Percentiles rank a stretch among this genome's conserved stretches.
Conservation (phyloP, 2,888 invertebrate genomes). For the Oeneis ivallda region DNA sequence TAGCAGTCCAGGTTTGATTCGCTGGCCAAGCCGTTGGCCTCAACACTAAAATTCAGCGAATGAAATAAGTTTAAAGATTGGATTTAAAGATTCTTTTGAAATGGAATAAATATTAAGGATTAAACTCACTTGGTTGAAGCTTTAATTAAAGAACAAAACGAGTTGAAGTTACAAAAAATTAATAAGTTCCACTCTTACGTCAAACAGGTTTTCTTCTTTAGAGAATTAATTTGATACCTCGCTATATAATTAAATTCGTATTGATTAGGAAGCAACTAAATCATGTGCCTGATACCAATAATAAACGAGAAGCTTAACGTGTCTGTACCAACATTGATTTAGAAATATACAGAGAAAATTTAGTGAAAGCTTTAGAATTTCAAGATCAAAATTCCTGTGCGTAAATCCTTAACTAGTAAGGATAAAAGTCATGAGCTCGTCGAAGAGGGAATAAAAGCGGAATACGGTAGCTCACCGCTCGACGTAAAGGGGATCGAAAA, state of each 20-base stretch:
- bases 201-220: slow-evolving; percentile 5
- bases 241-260: background rate
- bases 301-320: background rate
- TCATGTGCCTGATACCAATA: background rate
- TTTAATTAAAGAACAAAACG: no score
- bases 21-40: no score
- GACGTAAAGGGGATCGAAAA: no score
- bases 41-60: background rate
- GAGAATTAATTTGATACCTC: background rate
- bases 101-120: background rate
- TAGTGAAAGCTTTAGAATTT: no score
- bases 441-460: no score
- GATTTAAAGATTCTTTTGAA: background rate
- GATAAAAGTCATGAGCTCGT: no score
- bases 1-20: no score
- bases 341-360: background rate
- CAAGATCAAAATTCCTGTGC: no score
- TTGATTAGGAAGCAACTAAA: slow-evolving; percentile 1
- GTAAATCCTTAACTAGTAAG: no score
- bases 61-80: background rate
- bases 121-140: slow-evolving; percentile 1
- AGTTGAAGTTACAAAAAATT: background rate
- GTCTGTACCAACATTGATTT: background rate
- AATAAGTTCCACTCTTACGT: background rate
- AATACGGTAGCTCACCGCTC: no score